These are phyloP conservation scores for Tetragnatha montana DNA, from an alignment of 2,888 invertebrate genomes.

Conservation along the genomic window DNA sequence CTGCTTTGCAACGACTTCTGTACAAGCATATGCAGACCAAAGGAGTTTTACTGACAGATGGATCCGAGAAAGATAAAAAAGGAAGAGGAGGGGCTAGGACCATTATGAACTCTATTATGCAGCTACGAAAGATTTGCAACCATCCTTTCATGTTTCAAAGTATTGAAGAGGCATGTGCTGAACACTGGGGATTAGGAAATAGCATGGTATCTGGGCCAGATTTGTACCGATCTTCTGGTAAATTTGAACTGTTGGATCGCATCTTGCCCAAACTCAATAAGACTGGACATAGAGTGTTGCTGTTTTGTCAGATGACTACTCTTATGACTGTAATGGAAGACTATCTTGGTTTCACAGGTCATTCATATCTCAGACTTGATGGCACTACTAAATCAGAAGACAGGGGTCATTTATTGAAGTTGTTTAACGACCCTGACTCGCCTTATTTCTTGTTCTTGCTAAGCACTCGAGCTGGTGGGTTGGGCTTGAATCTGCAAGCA, in stretches of 20 bases:
- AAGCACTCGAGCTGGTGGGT: slow-evolving; percentile 97
- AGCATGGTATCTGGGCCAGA: slow-evolving; percentile 91
- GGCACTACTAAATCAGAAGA: slow-evolving; percentile 99
- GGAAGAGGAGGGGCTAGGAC: slow-evolving; percentile 97
- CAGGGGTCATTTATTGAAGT: slow-evolving; percentile 92
- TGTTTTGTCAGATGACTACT: slow-evolving; percentile 99
- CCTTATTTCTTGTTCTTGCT: slow-evolving; percentile 96
- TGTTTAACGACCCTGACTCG: slow-evolving; percentile 90
- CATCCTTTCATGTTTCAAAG: slow-evolving; percentile 99
- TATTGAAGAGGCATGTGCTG: slow-evolving; percentile 97
- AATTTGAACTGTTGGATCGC: slow-evolving; percentile 97
- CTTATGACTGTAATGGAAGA: slow-evolving; percentile 99
- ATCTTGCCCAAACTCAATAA: slow-evolving; percentile 96
- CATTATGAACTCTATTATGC: slow-evolving; percentile 99
- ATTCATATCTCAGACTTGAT: slow-evolving; percentile 92
- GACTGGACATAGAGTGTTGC: slow-evolving; percentile 93
- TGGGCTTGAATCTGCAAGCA: slow-evolving; percentile 97
- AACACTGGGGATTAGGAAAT: slow-evolving; percentile 86
- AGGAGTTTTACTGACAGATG: slow-evolving; percentile 95
- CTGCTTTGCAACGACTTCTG: slow-evolving; percentile 93
- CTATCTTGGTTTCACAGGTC: slow-evolving; percentile 92
- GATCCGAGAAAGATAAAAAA: slow-evolving; percentile 95
- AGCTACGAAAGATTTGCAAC: slow-evolving; percentile 97
- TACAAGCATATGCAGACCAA: slow-evolving; percentile 98
- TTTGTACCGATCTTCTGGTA: slow-evolving; percentile 94